Evolutionary conservation across 1,140 invertebrate genomes (phyloP).

Genomic region (Hylyphantes graminicola): DNA sequence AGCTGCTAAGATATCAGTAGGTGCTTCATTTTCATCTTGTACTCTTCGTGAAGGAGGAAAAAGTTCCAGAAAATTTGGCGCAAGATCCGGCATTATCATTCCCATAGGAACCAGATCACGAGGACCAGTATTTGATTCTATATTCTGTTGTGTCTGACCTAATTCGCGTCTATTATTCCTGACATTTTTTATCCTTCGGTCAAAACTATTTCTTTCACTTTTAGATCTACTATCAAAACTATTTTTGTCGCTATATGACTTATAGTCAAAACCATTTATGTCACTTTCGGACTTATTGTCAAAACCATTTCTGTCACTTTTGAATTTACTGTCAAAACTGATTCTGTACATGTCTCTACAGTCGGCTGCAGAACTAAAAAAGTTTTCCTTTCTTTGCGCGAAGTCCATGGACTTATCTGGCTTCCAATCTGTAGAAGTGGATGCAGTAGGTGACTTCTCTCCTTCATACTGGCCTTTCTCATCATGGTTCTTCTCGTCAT

Average conservation of each 20-base stretch:
- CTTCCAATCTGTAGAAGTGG: constrained; percentile 8
- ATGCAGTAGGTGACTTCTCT: constrained; percentile 3
- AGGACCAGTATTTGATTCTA: not conserved
- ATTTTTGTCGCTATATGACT: not conserved
- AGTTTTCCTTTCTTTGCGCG: constrained; percentile 27
- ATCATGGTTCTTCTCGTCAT: constrained; percentile 20
- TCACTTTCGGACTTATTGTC: not conserved
- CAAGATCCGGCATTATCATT: constrained; percentile 24
- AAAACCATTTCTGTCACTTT: not conserved
- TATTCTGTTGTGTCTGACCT: too few relatives aligned
- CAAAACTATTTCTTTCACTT: too few relatives aligned
- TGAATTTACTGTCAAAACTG: constrained; percentile 35
- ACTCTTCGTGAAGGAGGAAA: constrained; percentile 20
- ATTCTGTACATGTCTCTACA: constrained; percentile 57
- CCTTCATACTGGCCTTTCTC: not conserved
- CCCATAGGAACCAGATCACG: not conserved
- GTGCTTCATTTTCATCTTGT: constrained; percentile 13
- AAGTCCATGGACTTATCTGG: constrained; percentile 33
- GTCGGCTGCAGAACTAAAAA: constrained; percentile 40
- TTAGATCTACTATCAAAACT: too few relatives aligned
- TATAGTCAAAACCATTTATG: too few relatives aligned
- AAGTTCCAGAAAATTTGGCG: constrained; percentile 12
- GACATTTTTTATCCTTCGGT: too few relatives aligned
- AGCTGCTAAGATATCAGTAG: constrained; percentile 38
- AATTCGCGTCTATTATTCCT: too few relatives aligned